These are phyloP conservation scores for Phoebastria nigripes DNA, from an alignment of 2,797 vertebrate species.

Conservation along the genomic window DNA sequence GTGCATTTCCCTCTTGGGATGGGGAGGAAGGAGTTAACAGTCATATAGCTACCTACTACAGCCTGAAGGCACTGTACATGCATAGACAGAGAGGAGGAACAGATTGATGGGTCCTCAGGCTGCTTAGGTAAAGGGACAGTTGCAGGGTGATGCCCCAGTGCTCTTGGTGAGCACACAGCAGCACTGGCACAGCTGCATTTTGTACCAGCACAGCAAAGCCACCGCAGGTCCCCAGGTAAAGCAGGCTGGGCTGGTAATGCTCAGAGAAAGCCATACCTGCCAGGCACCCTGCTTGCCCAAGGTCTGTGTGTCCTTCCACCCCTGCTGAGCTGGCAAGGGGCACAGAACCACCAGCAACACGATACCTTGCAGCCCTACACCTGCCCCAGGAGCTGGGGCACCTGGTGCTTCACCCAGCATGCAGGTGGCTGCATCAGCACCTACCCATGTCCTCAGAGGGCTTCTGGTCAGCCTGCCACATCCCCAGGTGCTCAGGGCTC, in stretches of 20 bases:
- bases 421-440: not conserved
- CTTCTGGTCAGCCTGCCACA: not conserved
- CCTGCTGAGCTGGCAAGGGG: not conserved
- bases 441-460: not conserved
- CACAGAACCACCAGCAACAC: not conserved
- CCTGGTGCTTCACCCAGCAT: not conserved
- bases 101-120: not conserved
- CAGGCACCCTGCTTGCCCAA: not conserved
- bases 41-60: not conserved
- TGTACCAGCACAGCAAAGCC: not conserved
- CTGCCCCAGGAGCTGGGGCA: not conserved
- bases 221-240: not conserved
- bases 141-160: not conserved
- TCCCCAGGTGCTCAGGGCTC: not conserved
- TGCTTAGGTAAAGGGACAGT: not conserved
- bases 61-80: not conserved
- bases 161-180: not conserved
- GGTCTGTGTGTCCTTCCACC: not conserved
- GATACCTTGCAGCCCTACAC: not conserved
- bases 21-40: not conserved
- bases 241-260: not conserved
- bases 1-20: not conserved
- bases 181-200: not conserved
- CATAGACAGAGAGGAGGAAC: not conserved
- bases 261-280: not conserved